These are phyloP conservation scores for Epinephelus awoara DNA, from an alignment of 2,797 vertebrate species.

Conservation along the genomic window DNA sequence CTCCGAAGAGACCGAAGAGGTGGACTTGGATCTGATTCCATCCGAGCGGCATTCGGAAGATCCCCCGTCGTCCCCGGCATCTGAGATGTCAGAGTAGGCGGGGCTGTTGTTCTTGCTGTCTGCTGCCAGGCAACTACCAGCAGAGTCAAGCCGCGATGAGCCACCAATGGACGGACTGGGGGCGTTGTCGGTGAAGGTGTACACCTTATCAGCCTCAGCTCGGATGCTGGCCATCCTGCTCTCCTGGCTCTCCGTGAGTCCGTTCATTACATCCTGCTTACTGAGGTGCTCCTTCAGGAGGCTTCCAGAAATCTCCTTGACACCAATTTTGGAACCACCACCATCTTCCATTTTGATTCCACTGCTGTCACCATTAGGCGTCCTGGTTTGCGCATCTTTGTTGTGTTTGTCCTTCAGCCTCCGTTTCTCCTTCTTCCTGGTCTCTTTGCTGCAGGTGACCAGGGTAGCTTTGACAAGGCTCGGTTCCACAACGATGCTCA, in stretches of 20 bases:
- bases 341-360: conserved; percentile 75
- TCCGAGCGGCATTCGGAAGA: conserved; percentile 92
- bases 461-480: conserved; percentile 91
- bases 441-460: conserved; percentile 93
- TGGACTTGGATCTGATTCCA: conserved; percentile 90
- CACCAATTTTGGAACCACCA: conserved; percentile 71
- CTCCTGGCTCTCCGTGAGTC: conserved; percentile 93
- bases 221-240: conserved; percentile 99
- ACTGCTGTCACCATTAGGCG: conserved; percentile 89
- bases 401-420: conserved; percentile 95
- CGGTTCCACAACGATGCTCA: conserved; percentile 93
- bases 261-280: conserved; percentile 93
- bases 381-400: conserved; percentile 86
- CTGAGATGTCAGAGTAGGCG: conserved; percentile 98
- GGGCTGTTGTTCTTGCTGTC: conserved; percentile 95
- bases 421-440: conserved; percentile 96
- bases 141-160: conserved; percentile 91
- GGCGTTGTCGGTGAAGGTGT: conserved; percentile 98
- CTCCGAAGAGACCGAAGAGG: conserved; percentile 83
- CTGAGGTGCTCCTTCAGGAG: conserved; percentile 97
- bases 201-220: conserved; percentile 98
- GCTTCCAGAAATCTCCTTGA: conserved; percentile 93
- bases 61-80: conserved; percentile 95
- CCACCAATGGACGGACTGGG: conserved; percentile 98
- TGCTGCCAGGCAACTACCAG: conserved; percentile 85